These are phyloP conservation scores for Leptodirus hochenwartii DNA, from an alignment of 2,888 invertebrate species.

Conservation along the genomic window DNA sequence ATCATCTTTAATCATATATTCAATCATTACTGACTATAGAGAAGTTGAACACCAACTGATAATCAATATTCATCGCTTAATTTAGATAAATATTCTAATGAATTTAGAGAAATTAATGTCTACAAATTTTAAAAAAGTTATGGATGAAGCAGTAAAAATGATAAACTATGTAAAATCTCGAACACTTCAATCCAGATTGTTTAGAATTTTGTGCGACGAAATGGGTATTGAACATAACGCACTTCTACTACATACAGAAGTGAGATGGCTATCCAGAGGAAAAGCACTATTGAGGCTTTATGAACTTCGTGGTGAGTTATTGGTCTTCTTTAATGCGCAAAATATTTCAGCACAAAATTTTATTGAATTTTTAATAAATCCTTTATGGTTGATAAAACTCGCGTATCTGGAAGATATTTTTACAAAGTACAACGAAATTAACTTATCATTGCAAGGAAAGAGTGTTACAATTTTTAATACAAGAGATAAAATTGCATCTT, in stretches of 20 bases:
- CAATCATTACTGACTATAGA: too few species aligned
- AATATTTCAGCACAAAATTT: neutral
- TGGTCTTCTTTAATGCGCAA: constrained; percentile 5
- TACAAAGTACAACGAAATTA: constrained; percentile 3
- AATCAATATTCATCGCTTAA: too few species aligned
- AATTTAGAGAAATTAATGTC: too few species aligned
- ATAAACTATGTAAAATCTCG: constrained; percentile 4
- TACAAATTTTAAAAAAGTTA: constrained; percentile 4
- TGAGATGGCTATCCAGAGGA: constrained; percentile 6
- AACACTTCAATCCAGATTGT: constrained; percentile 7
- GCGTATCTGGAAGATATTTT: constrained; percentile 8
- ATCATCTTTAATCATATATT: too few species aligned
- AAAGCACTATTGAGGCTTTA: constrained; percentile 6
- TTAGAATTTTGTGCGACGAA: constrained; percentile 7
- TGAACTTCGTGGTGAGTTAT: constrained; percentile 5
- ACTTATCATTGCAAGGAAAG: constrained; percentile 6
- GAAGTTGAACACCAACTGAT: too few species aligned
- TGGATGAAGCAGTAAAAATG: constrained; percentile 2
- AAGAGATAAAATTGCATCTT: too few species aligned
- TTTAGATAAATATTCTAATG: too few species aligned
- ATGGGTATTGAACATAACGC: constrained; percentile 3
- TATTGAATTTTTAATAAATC: constrained; percentile 7
- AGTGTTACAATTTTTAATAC: too few species aligned
- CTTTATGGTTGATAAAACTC: constrained; percentile 7
- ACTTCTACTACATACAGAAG: constrained; percentile 6